Base-by-base conservation (phyloP, 2,888 invertebrate species). In the Agrilus cyanescens region DNA sequence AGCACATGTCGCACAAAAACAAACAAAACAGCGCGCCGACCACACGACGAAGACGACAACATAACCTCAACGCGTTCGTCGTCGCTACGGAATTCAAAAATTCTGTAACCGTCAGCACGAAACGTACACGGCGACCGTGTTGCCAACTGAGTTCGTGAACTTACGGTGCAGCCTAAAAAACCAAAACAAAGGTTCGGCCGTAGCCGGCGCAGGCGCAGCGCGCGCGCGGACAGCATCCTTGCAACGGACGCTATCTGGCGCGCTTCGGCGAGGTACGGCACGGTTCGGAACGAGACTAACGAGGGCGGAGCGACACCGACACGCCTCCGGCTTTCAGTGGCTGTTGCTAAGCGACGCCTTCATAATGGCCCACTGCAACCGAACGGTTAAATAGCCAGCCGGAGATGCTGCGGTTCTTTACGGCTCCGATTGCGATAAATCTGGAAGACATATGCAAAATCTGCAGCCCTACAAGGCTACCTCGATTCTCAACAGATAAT, bases 281-380 rank as follows among this genome's bases (percentile, higher is more conserved):
- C 34, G 45, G 46, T 46, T 41, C 39, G 40, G 13, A 29, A 36
- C 39, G 30, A 18, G 6, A 36, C 40, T 38, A 38, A 40, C 32
- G 44, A 45, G 35, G 48, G 46, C 30, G 43, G 45, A 29, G 33
- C 12, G 10, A 12, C 18, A 32, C 39, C 31, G 40, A 47, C 48
- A 43, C 50, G 46, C 47, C 49, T 46, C 40, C 32, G 37, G 37
- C 35, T 34, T 39, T 15, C 40, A 53, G 30, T 50, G 51, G 49
- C 46, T 50, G 51, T 50, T 50, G 51, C 51, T 44, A 50, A 44
- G 51, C 51, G 47, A 51, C 48, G 48, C 45, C 45, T 25, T 25
- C 25, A 10, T 25, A 25, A 25, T 25, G 25, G 25, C 25, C 10
- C 25, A 10, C 10, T 25, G 8, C 25, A 10, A 10, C 25, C 8